Percentiles rank a stretch among this genome's conserved stretches.
phyloP scores from a whole-genome alignment of 2,797 vertebrate genomes.

The Enteromius treurensis region DNA sequence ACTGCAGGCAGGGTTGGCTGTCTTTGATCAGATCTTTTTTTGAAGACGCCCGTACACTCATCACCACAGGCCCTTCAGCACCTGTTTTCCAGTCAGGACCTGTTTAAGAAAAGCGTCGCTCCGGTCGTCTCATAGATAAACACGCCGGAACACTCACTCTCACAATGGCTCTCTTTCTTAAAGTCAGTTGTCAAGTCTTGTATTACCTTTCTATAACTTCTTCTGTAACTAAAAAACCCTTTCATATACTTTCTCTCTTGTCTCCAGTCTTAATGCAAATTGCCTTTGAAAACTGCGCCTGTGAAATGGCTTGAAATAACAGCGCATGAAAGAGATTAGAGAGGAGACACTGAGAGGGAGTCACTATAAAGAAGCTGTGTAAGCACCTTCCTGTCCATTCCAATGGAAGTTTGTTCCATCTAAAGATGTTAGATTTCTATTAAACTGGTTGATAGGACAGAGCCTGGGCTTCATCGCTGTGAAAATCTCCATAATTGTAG shows the following conservation, averaged over 20 bases:
- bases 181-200: slow-evolving; percentile 37
- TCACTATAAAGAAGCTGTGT: slow-evolving; percentile 43
- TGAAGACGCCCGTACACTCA: slow-evolving; percentile 76
- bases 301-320: slow-evolving; percentile 43
- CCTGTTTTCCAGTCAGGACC: slow-evolving; percentile 80
- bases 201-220: slow-evolving; percentile 35
- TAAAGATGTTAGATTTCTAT: slow-evolving; percentile 38
- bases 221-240: slow-evolving; percentile 34
- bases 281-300: slow-evolving; percentile 16
- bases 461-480: neutral
- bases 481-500: neutral
- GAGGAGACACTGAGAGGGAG: slow-evolving; percentile 19
- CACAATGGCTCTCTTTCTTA: slow-evolving; percentile 47
- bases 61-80: slow-evolving; percentile 75
- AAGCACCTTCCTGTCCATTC: slow-evolving; percentile 43
- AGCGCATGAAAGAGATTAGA: slow-evolving; percentile 36
- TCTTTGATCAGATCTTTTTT: slow-evolving; percentile 76
- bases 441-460: slow-evolving; percentile 19
- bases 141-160: slow-evolving; percentile 45
- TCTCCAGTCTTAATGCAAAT: slow-evolving; percentile 19
- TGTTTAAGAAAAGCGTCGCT: slow-evolving; percentile 70
- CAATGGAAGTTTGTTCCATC: slow-evolving; percentile 30
- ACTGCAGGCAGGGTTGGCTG: slow-evolving; percentile 70
- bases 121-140: slow-evolving; percentile 53
- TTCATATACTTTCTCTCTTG: slow-evolving; percentile 37